Base-by-base conservation (phyloP, 2,888 invertebrate genomes). In the Pristionchus arcanus region DNA sequence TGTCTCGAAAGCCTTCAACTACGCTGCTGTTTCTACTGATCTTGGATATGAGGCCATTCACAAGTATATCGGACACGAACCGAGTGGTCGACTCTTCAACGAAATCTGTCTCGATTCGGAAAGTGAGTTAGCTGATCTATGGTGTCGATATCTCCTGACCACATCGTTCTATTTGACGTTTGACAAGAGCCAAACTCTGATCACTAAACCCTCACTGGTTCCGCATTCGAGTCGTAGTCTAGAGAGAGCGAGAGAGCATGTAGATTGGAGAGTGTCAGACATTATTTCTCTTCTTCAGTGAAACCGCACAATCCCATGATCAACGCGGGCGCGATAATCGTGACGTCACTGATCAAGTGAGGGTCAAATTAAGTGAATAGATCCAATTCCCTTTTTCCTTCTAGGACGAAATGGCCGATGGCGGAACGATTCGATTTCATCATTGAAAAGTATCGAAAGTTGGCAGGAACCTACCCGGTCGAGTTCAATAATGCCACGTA, bases 291-390 rank as follows among this genome's bases (percentile, higher is more conserved):
- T n/a, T 59, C 31, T 42, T 15, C 87, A 88, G 88, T 13, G 34
- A 88, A 77, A 59, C 98, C 98, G 0, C 98, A 98, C 96, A 98
- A 98, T 96, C 98, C 98, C 0, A 98, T 98, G 98, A 98, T 98
- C 91, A 99, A 98, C 95, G 97, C 98, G 25, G 98, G 98, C 34
- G 98, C 98, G 77, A 98, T 98, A 93, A 96, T 98, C 91, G 97
- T 97, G 7, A 98, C 98, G 95, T 97, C 98, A 0, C 96, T 99
- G 28, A 92, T 96, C 31, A 95, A 81, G 81, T 81, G 49, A 81
- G 77, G 49, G 49, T 28, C 81, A n/a, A 81, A 81, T 95, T 90
- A 94, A 93, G 85, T 94, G 94, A 37, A 90, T 94, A 31, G 25
- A 63, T 1, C n/a, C 63, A 1, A 9, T 63, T 16, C 11, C 87